Evolutionary conservation across 2,797 vertebrate species (phyloP).

Genomic region (Okamejei kenojei): DNA sequence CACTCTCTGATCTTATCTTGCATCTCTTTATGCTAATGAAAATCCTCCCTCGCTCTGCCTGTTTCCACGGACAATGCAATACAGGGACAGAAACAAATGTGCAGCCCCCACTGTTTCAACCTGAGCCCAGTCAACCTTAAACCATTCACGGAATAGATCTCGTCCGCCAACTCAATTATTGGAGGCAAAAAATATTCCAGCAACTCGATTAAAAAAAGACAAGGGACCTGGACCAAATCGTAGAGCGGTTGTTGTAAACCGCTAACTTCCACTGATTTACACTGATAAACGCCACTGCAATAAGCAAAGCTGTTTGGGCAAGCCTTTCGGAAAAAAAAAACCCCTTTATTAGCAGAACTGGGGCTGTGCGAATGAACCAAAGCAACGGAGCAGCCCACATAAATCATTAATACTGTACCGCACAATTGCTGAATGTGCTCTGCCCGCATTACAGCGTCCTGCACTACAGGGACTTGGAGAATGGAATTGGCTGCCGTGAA

Average conservation of each 20-base stretch:
- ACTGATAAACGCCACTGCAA: slow-evolving; percentile 45
- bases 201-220: slow-evolving; percentile 42
- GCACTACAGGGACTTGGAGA: slow-evolving; percentile 55
- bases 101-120: slow-evolving; percentile 40
- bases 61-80: slow-evolving; percentile 48
- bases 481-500: slow-evolving; percentile 57
- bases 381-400: slow-evolving; percentile 54
- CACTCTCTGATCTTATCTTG: slow-evolving; percentile 46
- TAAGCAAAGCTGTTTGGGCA: slow-evolving; percentile 52
- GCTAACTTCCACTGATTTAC: slow-evolving; percentile 58
- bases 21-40: slow-evolving; percentile 53
- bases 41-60: slow-evolving; percentile 39
- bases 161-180: slow-evolving; percentile 49
- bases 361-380: slow-evolving; percentile 53
- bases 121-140: slow-evolving; percentile 50
- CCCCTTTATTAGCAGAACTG: slow-evolving; percentile 58
- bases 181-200: slow-evolving; percentile 51
- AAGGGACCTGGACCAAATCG: slow-evolving; percentile 37
- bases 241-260: slow-evolving; percentile 49
- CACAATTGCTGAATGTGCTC: slow-evolving; percentile 57
- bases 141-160: slow-evolving; percentile 48
- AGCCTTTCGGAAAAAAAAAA: slow-evolving; percentile 46
- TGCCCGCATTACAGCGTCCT: slow-evolving; percentile 53
- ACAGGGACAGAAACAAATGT: slow-evolving; percentile 44
- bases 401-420: slow-evolving; percentile 61